These are phyloP conservation scores for Cyanoliseus patagonus DNA, from an alignment of 2,113 vertebrate species.

Conservation along the genomic window DNA sequence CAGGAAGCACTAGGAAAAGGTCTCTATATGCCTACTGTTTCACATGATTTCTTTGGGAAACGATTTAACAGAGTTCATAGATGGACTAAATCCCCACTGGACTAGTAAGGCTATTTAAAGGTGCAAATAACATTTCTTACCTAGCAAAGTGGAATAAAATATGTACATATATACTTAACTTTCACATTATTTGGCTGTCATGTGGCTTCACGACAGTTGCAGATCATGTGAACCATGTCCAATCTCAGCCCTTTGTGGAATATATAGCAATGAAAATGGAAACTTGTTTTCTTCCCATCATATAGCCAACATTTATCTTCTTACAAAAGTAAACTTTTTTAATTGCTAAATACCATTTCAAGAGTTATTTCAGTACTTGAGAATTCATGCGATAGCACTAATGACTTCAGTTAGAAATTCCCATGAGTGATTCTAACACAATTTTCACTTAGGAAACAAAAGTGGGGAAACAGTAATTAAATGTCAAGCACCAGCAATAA, in stretches of 20 bases:
- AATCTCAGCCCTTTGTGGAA: neutral
- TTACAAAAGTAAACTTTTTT: neutral
- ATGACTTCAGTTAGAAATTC: neutral
- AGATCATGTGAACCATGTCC: neutral
- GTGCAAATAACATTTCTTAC: constrained; percentile 17
- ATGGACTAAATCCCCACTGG: constrained; percentile 3
- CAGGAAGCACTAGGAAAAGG: neutral
- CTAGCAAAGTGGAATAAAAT: constrained; percentile 23
- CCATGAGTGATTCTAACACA: neutral
- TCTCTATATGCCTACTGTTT: neutral
- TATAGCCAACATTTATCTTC: neutral
- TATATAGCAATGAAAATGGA: neutral
- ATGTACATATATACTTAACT: neutral
- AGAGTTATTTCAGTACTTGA: neutral
- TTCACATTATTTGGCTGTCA: neutral
- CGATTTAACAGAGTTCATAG: neutral
- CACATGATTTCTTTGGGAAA: neutral
- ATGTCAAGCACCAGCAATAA: constrained; percentile 4
- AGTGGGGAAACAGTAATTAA: neutral
- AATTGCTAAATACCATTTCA: neutral
- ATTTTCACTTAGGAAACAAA: neutral
- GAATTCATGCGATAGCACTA: neutral
- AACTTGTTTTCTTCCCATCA: neutral
- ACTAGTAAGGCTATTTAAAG: neutral
- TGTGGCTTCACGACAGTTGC: neutral